A percentile compares a stretch with the other conserved stretches of the same genome.
Conservation (phyloP, 1,140 invertebrate genomes). For the Delia radicum region DNA sequence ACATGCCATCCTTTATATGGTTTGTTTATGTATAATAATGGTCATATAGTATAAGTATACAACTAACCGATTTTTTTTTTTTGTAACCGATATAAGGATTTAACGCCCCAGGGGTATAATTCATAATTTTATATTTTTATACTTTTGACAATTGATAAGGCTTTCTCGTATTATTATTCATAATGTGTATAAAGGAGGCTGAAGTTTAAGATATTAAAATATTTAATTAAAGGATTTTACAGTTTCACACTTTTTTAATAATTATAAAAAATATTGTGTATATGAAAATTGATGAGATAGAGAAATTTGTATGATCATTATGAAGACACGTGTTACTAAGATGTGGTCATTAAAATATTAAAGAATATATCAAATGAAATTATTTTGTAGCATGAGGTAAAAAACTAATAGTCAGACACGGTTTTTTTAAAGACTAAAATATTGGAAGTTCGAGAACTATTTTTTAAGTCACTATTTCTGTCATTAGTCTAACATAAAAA, state of each 20-base stretch:
- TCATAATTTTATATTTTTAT: slow-evolving; percentile 44
- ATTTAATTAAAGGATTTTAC: slow-evolving; percentile 34
- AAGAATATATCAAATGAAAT: no score
- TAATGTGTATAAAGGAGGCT: not conserved
- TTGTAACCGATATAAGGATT: slow-evolving; percentile 48
- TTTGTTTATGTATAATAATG: slow-evolving; percentile 16
- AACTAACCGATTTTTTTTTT: not conserved
- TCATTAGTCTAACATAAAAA: no score
- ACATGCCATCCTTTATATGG: not conserved
- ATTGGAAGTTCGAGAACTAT: no score
- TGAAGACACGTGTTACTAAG: not conserved
- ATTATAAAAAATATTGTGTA: not conserved
- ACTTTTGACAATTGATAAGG: slow-evolving; percentile 51
- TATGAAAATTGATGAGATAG: no score
- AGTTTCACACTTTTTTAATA: slow-evolving; percentile 23
- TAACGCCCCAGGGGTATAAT: slow-evolving; percentile 48
- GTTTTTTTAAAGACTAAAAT: no score
- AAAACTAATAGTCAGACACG: no score
- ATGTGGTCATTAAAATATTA: not conserved
- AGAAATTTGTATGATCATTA: no score
- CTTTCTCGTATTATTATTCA: no score
- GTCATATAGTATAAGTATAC: slow-evolving; percentile 20
- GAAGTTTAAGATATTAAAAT: slow-evolving; percentile 5
- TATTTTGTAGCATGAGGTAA: no score
- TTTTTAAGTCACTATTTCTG: no score